Base-by-base conservation (phyloP, 1,140 invertebrate species). In the Diorhabda carinulata region DNA sequence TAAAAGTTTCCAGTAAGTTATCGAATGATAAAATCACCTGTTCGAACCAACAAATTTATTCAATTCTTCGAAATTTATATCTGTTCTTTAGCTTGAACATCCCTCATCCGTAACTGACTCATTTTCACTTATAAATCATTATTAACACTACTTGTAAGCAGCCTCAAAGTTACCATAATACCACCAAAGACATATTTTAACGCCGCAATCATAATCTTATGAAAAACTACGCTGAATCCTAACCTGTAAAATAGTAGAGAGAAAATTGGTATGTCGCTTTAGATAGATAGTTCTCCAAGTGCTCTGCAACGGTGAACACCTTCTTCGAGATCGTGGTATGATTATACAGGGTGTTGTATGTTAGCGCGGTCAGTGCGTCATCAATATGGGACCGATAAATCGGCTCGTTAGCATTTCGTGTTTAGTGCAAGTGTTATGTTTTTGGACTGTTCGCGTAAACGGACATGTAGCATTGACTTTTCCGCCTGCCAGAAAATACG, bases 401-500 rank as follows among this genome's bases (percentile, higher is more conserved):
- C 25, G 6, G 6, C 59, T 40, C 59, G 59, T 65, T 40, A 52
- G 56, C 8, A 7, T 57, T 7, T 43, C 43, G 9, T 65, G 64
- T 65, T 25, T 65, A 57, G 40, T 65, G 6, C 41, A 47, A 42
- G 64, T 67, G 57, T 2, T 67, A 43, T 67, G 57, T 45, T 67
- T 61, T 47, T 67, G 66, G 43, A 61, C 45, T 40, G 58, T 10
- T 60, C 25, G 41, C 4, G 7, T 43, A 4, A 9, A 41, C 8
- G 67, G 60, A 56, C 94, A 96, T 80, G 92, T 96, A 4, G 90
- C 92, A 3, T 82, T 96, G n/a, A 94, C 91, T 3, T 96, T 90
- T 82, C 94, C 94, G 57, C 90, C 89, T 3, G 92, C 93, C 1
- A 87, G 94, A 72, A 89, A 90, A 73, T 96, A 91, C 78, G 93